Base-by-base conservation (phyloP, 2,797 vertebrate genomes). In the Tenualosa ilisha region DNA sequence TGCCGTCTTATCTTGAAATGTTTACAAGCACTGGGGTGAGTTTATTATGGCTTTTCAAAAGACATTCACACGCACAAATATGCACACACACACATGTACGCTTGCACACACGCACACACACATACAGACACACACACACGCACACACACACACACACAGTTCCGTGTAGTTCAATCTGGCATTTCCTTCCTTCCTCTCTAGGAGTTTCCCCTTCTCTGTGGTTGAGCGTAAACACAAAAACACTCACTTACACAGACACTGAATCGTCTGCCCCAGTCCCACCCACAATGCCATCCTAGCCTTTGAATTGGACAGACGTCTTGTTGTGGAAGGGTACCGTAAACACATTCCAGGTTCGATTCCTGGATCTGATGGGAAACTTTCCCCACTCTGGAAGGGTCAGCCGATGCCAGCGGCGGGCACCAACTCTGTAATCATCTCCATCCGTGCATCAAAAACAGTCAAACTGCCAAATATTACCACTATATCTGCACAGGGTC, bases 31-130 rank as follows among this genome's bases (percentile, higher is more conserved):
- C 81, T 61, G 54, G n/a, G 72, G 68, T 82, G 49, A 84, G 84
- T 87, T 89, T 88, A 88, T 88, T 88, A 89, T 51, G 85, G 85
- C 87, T 86, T 87, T 89, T 86, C 49, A 61, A 89, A 88, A 65
- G 81, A 86, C 81, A 87, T 63, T 26, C 63, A 31, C 61, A 63
- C 61, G 24, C 54, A 20, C 5, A 24, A n/a, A 24, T 22, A 31
- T 11, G 31, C 63, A 68, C 51, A 84, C 82, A 88, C 61, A 88
- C 61, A 65, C 79, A 37, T 31, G 31, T 1, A 31, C 31, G 31
- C 31, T 31, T 9, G 31, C 63, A 68, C 63, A 31, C 63, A 63
- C 63, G 31, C 63, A 68, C 61, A 37, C 26, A 68, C n/a, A n/a
- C n/a, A n/a, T n/a, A n/a, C n/a, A n/a, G n/a, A n/a, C 24, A 68